Conservation (phyloP, 2,113 vertebrate species). For the Gavialis gangeticus region DNA sequence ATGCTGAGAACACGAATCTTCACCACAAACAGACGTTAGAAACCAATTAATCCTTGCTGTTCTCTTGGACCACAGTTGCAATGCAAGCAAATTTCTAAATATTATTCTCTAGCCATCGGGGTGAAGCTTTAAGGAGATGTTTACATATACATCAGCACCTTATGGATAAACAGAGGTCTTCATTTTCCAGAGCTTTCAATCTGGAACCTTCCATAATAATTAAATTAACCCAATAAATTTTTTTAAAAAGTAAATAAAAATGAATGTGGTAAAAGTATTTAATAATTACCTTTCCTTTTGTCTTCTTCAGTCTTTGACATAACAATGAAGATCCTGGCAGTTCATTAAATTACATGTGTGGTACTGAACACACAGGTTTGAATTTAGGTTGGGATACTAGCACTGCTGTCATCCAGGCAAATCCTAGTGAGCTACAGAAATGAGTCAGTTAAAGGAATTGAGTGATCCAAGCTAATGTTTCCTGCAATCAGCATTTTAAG, state of each 20-base stretch:
- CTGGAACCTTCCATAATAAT: neutral
- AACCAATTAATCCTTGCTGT: no score
- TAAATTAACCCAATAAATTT: neutral
- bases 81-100: no score
- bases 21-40: no score
- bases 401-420: neutral
- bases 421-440: neutral
- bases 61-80: no score
- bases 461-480: neutral
- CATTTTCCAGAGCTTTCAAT: neutral
- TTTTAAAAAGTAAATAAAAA: neutral
- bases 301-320: neutral
- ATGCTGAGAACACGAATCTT: no score
- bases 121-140: neutral
- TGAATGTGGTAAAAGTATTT: neutral
- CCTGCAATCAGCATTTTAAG: neutral
- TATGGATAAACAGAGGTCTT: neutral
- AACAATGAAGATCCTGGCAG: constrained; percentile 10
- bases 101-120: no score
- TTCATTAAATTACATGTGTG: neutral
- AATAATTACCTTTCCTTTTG: constrained; percentile 15
- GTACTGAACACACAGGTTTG: neutral
- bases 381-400: neutral
- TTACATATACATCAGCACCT: neutral
- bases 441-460: neutral